These are phyloP conservation scores for Chaetura pelagica DNA, from an alignment of 2,113 vertebrate species.

Conservation along the genomic window DNA sequence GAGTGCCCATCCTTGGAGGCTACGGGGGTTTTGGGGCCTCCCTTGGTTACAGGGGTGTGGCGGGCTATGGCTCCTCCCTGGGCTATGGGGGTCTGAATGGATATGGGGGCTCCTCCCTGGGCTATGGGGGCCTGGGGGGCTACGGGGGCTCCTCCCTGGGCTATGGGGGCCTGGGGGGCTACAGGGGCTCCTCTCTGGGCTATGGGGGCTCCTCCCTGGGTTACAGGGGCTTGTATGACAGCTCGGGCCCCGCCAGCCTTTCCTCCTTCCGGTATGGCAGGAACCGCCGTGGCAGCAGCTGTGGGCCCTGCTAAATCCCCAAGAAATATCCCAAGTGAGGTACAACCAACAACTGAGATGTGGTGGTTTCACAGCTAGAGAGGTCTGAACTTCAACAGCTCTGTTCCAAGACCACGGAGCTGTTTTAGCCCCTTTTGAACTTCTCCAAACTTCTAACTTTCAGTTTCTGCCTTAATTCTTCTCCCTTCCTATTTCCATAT, in stretches of 20 bases:
- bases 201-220: background rate
- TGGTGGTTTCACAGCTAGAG: background rate
- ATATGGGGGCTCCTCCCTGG: background rate
- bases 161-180: background rate
- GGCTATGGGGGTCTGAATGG: background rate
- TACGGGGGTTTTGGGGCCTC: background rate
- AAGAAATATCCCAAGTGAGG: accelerated
- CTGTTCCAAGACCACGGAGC: accelerated
- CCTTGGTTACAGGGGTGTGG: too few species aligned
- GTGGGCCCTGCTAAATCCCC: background rate
- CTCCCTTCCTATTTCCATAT: accelerated
- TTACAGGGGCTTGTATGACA: background rate
- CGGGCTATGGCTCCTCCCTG: background rate
- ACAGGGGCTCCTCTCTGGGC: background rate
- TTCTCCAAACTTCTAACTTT: background rate
- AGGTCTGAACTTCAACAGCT: background rate
- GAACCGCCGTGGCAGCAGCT: background rate
- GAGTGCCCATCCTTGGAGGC: background rate
- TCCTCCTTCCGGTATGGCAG: background rate
- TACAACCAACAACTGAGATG: accelerated
- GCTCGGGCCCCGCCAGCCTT: background rate
- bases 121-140: background rate
- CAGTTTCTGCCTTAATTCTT: background rate
- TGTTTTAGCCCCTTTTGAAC: background rate
- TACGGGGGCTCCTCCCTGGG: background rate